A percentile compares a stretch with the other conserved stretches of the same genome.
Evolutionary conservation across 2,113 vertebrate species (phyloP).

Genomic region (Andinoacara biseriatus): DNA sequence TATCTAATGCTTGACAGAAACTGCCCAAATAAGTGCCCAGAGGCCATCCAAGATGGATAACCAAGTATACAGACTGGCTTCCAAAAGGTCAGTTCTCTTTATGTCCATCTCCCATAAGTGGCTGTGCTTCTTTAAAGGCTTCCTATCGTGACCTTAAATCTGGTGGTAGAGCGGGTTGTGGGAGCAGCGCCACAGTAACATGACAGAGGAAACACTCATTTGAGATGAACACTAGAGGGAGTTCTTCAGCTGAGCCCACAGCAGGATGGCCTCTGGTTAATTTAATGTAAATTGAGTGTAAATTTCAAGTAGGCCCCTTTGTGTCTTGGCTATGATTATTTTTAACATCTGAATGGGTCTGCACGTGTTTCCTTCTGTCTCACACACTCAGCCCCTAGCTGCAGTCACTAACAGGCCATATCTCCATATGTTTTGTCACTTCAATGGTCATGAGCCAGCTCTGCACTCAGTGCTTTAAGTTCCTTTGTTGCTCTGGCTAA

Average conservation of each 20-base stretch:
- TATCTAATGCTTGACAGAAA: neutral
- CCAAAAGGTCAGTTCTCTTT: neutral
- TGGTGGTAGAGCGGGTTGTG: neutral
- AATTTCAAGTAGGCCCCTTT: constrained; percentile 29
- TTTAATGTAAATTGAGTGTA: constrained; percentile 31
- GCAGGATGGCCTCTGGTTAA: neutral
- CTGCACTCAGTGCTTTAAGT: constrained; percentile 7
- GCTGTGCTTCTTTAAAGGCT: no score
- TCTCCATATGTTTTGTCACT: constrained; percentile 30
- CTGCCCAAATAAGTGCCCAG: neutral
- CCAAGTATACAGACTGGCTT: neutral
- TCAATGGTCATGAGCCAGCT: constrained; percentile 15
- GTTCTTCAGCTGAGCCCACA: constrained; percentile 8
- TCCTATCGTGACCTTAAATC: neutral
- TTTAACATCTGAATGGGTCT: neutral
- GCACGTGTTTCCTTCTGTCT: neutral
- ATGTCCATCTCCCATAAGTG: neutral
- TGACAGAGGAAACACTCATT: neutral
- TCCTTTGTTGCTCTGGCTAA: constrained; percentile 51
- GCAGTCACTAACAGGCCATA: neutral
- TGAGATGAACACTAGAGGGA: constrained; percentile 30
- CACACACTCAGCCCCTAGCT: neutral
- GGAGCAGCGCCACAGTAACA: neutral
- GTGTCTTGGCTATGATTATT: neutral
- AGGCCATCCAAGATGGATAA: neutral